Conservation (phyloP, 2,113 vertebrate genomes). For the Malurus alboscapulatus region DNA sequence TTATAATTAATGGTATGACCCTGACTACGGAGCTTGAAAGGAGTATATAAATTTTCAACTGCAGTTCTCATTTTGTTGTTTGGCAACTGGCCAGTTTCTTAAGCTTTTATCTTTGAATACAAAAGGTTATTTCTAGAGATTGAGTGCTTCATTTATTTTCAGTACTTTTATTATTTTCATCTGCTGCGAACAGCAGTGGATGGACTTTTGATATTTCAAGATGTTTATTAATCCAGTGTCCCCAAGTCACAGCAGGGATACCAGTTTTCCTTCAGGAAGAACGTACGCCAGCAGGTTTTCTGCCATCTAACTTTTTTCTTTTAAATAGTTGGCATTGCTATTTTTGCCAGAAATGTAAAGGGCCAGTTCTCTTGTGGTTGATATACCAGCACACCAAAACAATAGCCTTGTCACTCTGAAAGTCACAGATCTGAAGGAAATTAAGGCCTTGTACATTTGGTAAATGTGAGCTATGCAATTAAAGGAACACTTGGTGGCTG, state of each 20-base stretch:
- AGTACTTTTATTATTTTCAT: slow-evolving; percentile 43
- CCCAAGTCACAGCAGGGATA: neutral
- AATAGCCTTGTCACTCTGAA: slow-evolving; percentile 30
- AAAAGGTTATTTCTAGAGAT: slow-evolving; percentile 42
- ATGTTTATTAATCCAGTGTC: neutral
- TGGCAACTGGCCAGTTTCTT: slow-evolving; percentile 23
- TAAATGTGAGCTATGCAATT: slow-evolving; percentile 23
- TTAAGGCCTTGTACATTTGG: neutral
- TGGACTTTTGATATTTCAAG: neutral
- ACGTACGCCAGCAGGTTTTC: neutral
- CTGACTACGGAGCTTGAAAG: slow-evolving; percentile 46
- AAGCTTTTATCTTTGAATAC: slow-evolving; percentile 54
- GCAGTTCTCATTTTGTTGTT: neutral
- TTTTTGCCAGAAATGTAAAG: neutral
- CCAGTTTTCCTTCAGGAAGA: neutral
- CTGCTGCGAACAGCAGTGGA: neutral
- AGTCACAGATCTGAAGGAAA: slow-evolving; percentile 11
- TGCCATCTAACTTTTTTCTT: neutral
- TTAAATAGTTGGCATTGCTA: neutral
- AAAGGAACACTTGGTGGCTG: slow-evolving; percentile 13
- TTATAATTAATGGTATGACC: slow-evolving; percentile 52
- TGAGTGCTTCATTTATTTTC: slow-evolving; percentile 22
- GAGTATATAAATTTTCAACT: slow-evolving; percentile 36
- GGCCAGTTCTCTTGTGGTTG: neutral
- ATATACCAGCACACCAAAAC: neutral